Base-by-base conservation (phyloP, 2,888 invertebrate species). In the Merodon equestris region DNA sequence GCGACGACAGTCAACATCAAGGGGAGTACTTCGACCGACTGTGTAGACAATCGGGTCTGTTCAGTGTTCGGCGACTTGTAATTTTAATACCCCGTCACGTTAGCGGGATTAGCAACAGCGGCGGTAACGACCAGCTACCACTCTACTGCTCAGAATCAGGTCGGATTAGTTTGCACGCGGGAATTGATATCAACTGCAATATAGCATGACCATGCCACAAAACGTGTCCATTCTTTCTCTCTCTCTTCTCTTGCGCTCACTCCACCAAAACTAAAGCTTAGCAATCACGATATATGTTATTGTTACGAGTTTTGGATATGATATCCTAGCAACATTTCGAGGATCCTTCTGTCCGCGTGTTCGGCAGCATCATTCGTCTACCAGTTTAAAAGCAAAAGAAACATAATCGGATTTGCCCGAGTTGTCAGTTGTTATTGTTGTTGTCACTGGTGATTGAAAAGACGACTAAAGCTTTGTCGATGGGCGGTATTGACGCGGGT, bases 61-160 rank as follows among this genome's bases (percentile, higher is more conserved):
- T 27, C 7, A 4, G 27, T 64, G 53, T 48, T 54, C 9, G 12
- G n/a, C 47, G 58, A 14, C 75, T 45, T 58, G 76, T 76, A 76
- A 76, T 76, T 72, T 76, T 66, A 76, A 72, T 76, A 72, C 64
- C 54, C 60, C 71, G 60, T 76, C 76, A 76, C 76, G 77, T 73
- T 63, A 18, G 53, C 18, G 57, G 58, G 58, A 68, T 56, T 60
- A 54, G 53, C 38, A 58, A 58, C 38, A 36, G 14, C 75, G 47
- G 50, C 40, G 63, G 67, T 14, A 56, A 68, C 70, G 45, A 54
- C 51, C 40, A 45, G 45, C 61, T 50, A 61, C 15, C 61, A 57
- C 40, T 12, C 40, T 7, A 7, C 3, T 27, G 27, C 27, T 4
- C 27, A 27, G 47, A 72, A 76, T 56, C 60, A 71, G 72, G 60